Evolutionary conservation across 1,140 invertebrate species (phyloP).

Genomic region (Oncopeltus fasciatus): DNA sequence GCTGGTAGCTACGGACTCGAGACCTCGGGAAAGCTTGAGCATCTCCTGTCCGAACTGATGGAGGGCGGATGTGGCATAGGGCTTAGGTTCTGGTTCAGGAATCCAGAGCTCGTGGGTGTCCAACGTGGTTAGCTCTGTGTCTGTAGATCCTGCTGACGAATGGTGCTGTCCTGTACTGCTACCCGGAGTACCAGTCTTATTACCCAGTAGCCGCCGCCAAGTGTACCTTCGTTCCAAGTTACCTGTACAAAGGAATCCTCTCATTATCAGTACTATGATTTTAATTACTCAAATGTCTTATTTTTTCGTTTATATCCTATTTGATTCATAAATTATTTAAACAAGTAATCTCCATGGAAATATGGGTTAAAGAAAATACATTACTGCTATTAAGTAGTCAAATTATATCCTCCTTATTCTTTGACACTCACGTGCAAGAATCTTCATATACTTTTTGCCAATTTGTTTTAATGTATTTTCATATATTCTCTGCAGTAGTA

Average conservation of each 20-base stretch:
- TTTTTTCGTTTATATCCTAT: no score
- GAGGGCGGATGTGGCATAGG: constrained; percentile 62
- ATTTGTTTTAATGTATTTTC: no score
- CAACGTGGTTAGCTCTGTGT: constrained; percentile 62
- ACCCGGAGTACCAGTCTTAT: constrained; percentile 24
- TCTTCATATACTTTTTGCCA: no score
- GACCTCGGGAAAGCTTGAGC: constrained; percentile 57
- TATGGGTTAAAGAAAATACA: no score
- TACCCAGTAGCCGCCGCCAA: constrained; percentile 41
- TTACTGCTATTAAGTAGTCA: no score
- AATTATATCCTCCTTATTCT: no score
- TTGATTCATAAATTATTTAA: no score
- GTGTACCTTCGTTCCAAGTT: constrained; percentile 42
- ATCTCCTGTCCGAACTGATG: constrained; percentile 71
- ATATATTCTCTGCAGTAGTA: no score
- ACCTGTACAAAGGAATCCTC: neutral
- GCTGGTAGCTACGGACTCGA: constrained; percentile 35
- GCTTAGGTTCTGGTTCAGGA: constrained; percentile 59
- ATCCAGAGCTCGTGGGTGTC: constrained; percentile 68
- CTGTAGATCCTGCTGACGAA: constrained; percentile 47
- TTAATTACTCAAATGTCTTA: no score
- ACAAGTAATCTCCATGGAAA: no score
- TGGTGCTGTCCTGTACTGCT: constrained; percentile 18
- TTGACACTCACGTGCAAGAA: no score
- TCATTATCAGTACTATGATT: no score